Base-by-base conservation (phyloP, 2,113 vertebrate genomes). In the Seriola aureovittata region DNA sequence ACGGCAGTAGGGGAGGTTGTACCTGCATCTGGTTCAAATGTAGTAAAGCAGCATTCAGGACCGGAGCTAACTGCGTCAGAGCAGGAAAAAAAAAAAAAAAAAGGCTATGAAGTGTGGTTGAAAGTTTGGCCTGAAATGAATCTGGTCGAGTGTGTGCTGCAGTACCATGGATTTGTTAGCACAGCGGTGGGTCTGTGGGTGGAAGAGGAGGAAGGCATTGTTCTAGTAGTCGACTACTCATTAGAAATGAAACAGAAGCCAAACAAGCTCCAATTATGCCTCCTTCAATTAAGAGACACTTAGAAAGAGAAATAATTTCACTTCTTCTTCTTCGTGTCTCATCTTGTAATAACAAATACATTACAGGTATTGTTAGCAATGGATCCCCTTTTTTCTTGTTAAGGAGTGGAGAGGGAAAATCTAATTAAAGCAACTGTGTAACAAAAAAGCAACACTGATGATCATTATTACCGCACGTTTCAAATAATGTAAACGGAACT, bases 301-400 rank as follows among this genome's bases (percentile, higher is more conserved):
- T 92, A 88, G 85, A 88, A 87, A 80, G 82, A 88, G 78, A 89
- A 92, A 91, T 89, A 81, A 85, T 86, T 82, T 81, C 12, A 72
- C 78, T 82, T 87, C 75, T 80, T 86, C 81, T 67, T 81, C 79
- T 77, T 78, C 80, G 78, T 87, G 87, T 94, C 84, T 91, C 78
- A 40, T 92, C 78, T 85, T 92, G 92, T 94, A 94, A 85, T 89
- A 94, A 94, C 92, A 94, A 94, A 95, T 86, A 85, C 90, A 94
- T 93, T 92, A 91, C 94, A 92, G 92, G 85, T 90, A 89, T 96
- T 92, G 93, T 92, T 92, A 93, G 93, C 85, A 21, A 79, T 59
- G 80, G 84, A 87, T 80, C 78, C 86, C 78, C 84, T 42, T 84
- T 40, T 3, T 81, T 89, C 88, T 91, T 91, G 88, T 90, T 91